Percentiles rank a stretch among this genome's conserved stretches.
These are phyloP conservation scores for Salminus brasiliensis DNA, from an alignment of 2,113 vertebrate species.

Conservation along the genomic window DNA sequence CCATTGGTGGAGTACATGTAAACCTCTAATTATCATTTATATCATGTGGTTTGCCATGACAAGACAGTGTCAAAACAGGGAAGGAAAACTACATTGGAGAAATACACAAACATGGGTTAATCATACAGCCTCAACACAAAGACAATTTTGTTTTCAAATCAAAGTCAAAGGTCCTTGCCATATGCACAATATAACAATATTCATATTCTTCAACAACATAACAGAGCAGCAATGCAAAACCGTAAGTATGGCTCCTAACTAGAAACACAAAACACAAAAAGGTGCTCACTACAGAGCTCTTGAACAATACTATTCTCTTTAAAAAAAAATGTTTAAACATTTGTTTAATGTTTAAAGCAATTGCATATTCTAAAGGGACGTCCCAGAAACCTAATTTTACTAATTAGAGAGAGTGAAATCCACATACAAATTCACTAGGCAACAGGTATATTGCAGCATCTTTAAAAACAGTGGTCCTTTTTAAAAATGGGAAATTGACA, in stretches of 20 bases:
- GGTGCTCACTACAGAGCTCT: slow-evolving; percentile 6
- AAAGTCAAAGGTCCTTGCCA: too few species aligned
- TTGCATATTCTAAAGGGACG: slow-evolving; percentile 21
- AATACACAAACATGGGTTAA: background rate
- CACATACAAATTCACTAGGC: slow-evolving; percentile 69
- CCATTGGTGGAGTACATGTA: background rate
- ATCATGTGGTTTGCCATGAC: background rate
- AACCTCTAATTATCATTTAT: background rate
- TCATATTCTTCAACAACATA: too few species aligned
- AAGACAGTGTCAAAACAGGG: background rate
- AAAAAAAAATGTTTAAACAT: too few species aligned
- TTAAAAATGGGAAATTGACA: slow-evolving; percentile 54
- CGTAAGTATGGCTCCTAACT: too few species aligned
- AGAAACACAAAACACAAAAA: too few species aligned
- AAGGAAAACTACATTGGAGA: background rate
- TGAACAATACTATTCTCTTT: slow-evolving; percentile 51
- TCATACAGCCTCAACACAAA: background rate
- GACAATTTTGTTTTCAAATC: background rate
- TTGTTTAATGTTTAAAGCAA: slow-evolving; percentile 8
- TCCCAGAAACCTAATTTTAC: slow-evolving; percentile 72
- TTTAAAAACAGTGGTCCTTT: slow-evolving; percentile 59
- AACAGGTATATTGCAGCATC: slow-evolving; percentile 66
- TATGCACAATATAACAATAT: too few species aligned
- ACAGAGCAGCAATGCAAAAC: too few species aligned
- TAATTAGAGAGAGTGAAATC: slow-evolving; percentile 54